phyloP scores from a whole-genome alignment of 1,140 invertebrate genomes.

The Steinernema feltiae region DNA sequence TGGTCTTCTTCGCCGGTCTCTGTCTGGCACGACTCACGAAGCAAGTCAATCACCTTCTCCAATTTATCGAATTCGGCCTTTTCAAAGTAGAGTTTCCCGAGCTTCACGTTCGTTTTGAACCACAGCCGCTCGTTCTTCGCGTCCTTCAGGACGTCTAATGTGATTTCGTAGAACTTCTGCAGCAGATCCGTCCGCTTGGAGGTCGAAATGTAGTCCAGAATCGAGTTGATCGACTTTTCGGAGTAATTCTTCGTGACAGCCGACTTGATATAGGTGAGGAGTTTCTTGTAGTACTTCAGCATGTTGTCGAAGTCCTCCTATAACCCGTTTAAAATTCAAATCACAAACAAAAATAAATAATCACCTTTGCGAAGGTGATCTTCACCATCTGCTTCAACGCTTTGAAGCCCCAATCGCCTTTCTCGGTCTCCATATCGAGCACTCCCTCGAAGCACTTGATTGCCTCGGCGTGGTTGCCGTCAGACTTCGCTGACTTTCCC shows the following conservation, averaged over 20 bases:
- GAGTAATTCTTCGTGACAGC: conserved; percentile 95
- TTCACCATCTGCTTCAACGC: conserved; percentile 99
- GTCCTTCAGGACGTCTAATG: conserved; percentile 91
- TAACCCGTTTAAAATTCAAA: conserved; percentile 46
- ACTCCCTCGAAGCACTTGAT: conserved; percentile 87
- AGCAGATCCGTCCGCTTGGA: conserved; percentile 84
- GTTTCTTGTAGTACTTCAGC: conserved; percentile 91
- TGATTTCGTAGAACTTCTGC: conserved; percentile 99
- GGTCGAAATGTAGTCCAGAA: conserved; percentile 97
- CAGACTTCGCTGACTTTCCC: conserved; percentile 95
- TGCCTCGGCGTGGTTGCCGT: conserved; percentile 73
- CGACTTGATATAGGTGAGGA: conserved; percentile 92
- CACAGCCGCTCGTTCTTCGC: conserved; percentile 97
- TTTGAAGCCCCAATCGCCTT: conserved; percentile 99
- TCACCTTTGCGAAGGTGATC: conserved; percentile 96
- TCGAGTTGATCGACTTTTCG: conserved; percentile 99
- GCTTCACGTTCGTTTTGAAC: conserved; percentile 99
- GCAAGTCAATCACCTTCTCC: conserved; percentile 90
- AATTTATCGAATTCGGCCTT: conserved; percentile 86
- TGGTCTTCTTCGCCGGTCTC: conserved; percentile 98
- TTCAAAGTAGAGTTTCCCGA: conserved; percentile 97
- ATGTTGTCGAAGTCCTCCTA: conserved; percentile 89
- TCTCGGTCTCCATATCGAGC: conserved; percentile 80
- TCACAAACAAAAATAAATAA: conserved; percentile 39
- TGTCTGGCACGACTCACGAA: conserved; percentile 95